phyloP scores from a whole-genome alignment of 1,140 invertebrate species.

The Propsilocerus akamusi region DNA sequence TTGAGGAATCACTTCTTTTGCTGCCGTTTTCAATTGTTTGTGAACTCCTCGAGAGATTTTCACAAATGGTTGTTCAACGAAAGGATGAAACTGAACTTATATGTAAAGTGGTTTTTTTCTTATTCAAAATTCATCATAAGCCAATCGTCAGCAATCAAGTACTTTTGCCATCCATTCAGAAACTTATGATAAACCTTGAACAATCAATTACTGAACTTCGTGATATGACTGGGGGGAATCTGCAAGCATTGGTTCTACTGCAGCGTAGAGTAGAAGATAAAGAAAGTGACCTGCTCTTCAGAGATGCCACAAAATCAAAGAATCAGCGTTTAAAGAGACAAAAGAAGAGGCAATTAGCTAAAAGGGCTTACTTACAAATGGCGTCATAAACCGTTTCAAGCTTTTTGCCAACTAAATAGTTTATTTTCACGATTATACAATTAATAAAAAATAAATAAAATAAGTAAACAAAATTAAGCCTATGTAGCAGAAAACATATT shows the following conservation, averaged over 20 bases:
- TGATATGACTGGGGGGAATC: constrained; percentile 76
- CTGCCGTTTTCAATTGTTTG: constrained; percentile 68
- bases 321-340: constrained; percentile 46
- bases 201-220: constrained; percentile 23
- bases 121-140: constrained; percentile 69
- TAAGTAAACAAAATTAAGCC: neutral
- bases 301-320: constrained; percentile 48
- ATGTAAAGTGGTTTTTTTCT: constrained; percentile 53
- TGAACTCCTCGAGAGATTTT: constrained; percentile 55
- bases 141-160: constrained; percentile 52
- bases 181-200: constrained; percentile 14
- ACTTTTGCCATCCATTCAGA: constrained; percentile 42
- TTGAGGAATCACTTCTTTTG: constrained; percentile 75
- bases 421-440: neutral
- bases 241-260: constrained; percentile 61
- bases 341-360: constrained; percentile 46
- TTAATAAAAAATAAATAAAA: neutral
- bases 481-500: neutral
- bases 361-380: constrained; percentile 27
- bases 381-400: neutral
- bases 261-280: constrained; percentile 58
- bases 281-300: constrained; percentile 67
- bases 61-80: constrained; percentile 39
- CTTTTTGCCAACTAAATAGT: neutral
- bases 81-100: constrained; percentile 56